Evolutionary conservation across 92 coral and sea anemone species (phyloP).

Genomic region (Epizoanthus illoricatus): DNA sequence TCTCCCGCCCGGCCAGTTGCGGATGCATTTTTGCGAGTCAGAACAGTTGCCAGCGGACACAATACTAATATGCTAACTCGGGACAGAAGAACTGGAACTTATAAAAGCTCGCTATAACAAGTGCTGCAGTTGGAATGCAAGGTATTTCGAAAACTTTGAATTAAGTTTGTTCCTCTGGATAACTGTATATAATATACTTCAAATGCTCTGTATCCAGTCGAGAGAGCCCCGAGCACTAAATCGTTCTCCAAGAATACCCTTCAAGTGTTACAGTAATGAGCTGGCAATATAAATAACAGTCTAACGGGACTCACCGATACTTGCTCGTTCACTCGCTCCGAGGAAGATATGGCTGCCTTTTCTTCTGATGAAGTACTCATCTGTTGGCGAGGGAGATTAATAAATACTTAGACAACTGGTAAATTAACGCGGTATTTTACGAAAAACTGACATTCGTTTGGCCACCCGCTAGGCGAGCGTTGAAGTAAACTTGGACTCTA

Average conservation of each 20-base stretch:
- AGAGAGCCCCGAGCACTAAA: conserved; percentile 30
- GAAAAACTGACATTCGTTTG: conserved; percentile 37
- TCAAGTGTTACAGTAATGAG: conserved; percentile 55
- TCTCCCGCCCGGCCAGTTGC: not conserved
- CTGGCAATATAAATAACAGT: conserved; percentile 22
- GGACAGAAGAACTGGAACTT: not conserved
- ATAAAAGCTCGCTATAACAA: not conserved
- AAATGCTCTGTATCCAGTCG: not conserved
- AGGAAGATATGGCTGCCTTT: conserved; percentile 73
- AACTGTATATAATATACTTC: not conserved
- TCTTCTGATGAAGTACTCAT: conserved; percentile 91
- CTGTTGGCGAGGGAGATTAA: conserved; percentile 49
- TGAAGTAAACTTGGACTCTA: conserved; percentile 50
- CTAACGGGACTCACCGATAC: conserved; percentile 66
- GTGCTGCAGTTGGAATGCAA: not conserved
- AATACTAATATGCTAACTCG: conserved; percentile 4
- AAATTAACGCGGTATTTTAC: conserved; percentile 38
- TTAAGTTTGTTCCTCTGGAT: not conserved
- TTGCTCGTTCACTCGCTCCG: conserved; percentile 80
- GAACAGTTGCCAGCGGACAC: conserved; percentile 36
- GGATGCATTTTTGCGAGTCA: conserved; percentile 27
- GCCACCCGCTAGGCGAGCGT: conserved; percentile 55
- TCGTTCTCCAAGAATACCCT: conserved; percentile 19
- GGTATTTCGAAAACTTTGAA: not conserved
- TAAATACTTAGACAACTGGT: conserved; percentile 23